phyloP scores from a whole-genome alignment of 2,888 invertebrate genomes.

The Boloria selene region DNA sequence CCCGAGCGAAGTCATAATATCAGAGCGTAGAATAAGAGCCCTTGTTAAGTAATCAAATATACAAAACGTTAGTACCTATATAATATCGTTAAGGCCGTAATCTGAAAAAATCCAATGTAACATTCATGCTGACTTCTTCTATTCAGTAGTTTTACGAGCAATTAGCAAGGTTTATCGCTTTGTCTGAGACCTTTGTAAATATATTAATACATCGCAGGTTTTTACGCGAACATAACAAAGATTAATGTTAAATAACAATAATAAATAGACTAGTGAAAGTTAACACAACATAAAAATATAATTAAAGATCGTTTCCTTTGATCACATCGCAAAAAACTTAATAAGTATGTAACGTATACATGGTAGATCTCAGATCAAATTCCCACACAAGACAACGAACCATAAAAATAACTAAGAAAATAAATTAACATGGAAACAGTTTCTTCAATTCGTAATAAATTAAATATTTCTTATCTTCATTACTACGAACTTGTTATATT shows the following conservation, averaged over 20 bases:
- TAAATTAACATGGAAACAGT: no score
- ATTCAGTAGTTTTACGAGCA: conserved; percentile 46
- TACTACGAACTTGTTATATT: conserved; percentile 2
- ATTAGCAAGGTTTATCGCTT: conserved; percentile 46
- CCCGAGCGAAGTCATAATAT: no score
- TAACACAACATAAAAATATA: no score
- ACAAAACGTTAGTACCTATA: background rate
- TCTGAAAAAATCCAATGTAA: conserved; percentile 16
- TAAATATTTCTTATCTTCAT: background rate
- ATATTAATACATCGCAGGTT: background rate
- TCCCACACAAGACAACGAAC: no score
- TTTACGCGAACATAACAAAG: background rate
- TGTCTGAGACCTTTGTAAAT: conserved; percentile 15
- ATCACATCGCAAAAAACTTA: no score
- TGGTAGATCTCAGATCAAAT: no score
- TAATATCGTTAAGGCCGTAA: background rate
- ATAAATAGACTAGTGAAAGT: background rate
- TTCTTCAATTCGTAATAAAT: background rate
- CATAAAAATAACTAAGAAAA: background rate
- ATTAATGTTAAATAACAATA: background rate
- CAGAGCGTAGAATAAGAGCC: no score
- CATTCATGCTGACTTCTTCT: conserved; percentile 24
- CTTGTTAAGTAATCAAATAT: background rate
- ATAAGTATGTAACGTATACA: no score
- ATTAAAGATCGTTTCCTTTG: no score